phyloP scores from a whole-genome alignment of 1,140 invertebrate genomes.

The Zaprionus gabonicus region DNA sequence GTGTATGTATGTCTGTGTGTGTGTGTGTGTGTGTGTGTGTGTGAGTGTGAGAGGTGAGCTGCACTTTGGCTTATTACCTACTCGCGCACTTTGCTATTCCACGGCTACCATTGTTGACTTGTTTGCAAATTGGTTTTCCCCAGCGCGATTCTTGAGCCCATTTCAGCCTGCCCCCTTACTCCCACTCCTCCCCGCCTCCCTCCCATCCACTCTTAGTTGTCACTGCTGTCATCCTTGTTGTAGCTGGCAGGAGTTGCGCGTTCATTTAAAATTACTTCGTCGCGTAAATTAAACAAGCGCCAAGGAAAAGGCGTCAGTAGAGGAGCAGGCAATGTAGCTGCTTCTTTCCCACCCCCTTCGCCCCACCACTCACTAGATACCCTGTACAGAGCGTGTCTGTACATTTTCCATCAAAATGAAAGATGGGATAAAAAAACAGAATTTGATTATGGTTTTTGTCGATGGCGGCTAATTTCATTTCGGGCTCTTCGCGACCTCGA shows the following conservation, averaged over 20 bases:
- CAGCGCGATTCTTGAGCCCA: conserved; percentile 54
- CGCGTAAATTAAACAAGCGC: conserved; percentile 70
- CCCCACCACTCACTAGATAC: conserved; percentile 13
- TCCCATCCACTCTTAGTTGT: not conserved
- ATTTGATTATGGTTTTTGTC: conserved; percentile 78
- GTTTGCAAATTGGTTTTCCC: conserved; percentile 79
- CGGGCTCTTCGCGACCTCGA: conserved; percentile 42
- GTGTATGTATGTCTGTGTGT: no score
- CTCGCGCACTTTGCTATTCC: conserved; percentile 57
- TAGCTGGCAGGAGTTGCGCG: conserved; percentile 42
- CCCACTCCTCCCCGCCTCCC: not conserved
- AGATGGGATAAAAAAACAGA: not conserved
- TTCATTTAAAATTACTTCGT: conserved; percentile 73
- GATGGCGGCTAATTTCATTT: conserved; percentile 78
- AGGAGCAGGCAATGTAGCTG: conserved; percentile 1
- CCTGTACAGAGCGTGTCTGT: conserved; percentile 22
- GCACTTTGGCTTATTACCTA: conserved; percentile 75
- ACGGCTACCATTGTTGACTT: conserved; percentile 67
- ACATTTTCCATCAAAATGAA: conserved; percentile 2
- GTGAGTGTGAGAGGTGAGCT: conserved; percentile 20
- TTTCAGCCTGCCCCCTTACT: conserved; percentile 13
- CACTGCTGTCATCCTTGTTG: conserved; percentile 37
- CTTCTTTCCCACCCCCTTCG: not conserved
- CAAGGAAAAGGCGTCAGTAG: conserved; percentile 43
- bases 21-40: not conserved